Percentiles rank a stretch among this genome's conserved stretches.
phyloP scores from a whole-genome alignment of 1,140 invertebrate genomes.

The Drosophila nannoptera region DNA sequence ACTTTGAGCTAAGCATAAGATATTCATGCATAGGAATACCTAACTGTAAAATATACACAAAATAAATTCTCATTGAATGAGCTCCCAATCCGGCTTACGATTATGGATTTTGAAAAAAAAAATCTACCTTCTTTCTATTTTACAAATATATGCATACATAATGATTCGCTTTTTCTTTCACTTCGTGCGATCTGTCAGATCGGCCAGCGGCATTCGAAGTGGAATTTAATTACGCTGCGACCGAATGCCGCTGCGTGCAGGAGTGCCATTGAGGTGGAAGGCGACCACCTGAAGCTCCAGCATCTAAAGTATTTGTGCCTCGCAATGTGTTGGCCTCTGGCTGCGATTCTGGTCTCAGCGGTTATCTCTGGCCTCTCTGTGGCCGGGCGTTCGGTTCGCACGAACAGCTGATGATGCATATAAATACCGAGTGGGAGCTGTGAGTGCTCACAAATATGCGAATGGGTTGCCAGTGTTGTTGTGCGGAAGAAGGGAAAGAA shows the following conservation, averaged over 20 bases:
- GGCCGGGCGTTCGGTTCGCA: slow-evolving; percentile 22
- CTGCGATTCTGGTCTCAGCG: slow-evolving; percentile 7
- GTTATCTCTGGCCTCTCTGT: slow-evolving; percentile 13
- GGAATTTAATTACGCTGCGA: neutral
- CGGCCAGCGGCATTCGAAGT: too few species aligned
- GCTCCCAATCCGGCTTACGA: too few species aligned
- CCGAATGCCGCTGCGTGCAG: neutral
- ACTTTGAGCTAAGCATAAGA: too few species aligned
- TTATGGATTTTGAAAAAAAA: too few species aligned
- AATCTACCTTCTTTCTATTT: too few species aligned
- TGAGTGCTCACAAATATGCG: slow-evolving; percentile 33
- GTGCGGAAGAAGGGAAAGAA: slow-evolving; percentile 29
- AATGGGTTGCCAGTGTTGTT: slow-evolving; percentile 29
- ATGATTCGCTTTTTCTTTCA: too few species aligned
- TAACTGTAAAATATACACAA: too few species aligned
- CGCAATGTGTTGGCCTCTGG: slow-evolving; percentile 15
- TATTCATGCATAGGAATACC: too few species aligned
- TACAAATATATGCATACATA: too few species aligned
- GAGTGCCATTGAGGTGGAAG: slow-evolving; percentile 14
- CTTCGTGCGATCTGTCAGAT: too few species aligned
- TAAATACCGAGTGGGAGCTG: slow-evolving; percentile 10
- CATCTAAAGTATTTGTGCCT: slow-evolving; percentile 12
- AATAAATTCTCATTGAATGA: too few species aligned
- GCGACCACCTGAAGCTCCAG: slow-evolving; percentile 37
- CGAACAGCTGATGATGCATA: slow-evolving; percentile 52